These are phyloP conservation scores for Leucophora obtusa DNA, from an alignment of 2,888 invertebrate species.

Conservation along the genomic window DNA sequence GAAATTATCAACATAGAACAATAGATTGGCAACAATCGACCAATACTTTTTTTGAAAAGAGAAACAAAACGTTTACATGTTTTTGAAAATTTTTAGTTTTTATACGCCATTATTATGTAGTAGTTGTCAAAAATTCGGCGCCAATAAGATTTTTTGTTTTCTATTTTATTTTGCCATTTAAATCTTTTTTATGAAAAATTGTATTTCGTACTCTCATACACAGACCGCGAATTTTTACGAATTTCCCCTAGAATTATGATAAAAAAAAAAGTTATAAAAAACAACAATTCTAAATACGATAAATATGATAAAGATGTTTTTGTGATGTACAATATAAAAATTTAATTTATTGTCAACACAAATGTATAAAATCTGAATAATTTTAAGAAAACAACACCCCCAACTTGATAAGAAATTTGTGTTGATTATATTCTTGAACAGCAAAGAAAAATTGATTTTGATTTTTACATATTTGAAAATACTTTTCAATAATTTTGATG, in stretches of 20 bases:
- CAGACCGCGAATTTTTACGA: background rate
- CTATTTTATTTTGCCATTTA: background rate
- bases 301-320: slow-evolving; percentile 19
- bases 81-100: slow-evolving; percentile 54
- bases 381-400: background rate
- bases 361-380: background rate
- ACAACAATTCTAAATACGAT: background rate
- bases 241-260: slow-evolving; percentile 21
- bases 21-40: slow-evolving; percentile 30
- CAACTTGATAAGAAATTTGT: background rate
- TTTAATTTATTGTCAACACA: slow-evolving; percentile 25
- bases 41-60: background rate
- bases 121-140: slow-evolving; percentile 35
- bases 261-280: background rate
- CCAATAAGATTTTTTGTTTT: slow-evolving; percentile 26
- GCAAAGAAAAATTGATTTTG: no score
- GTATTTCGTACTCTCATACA: background rate
- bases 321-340: background rate
- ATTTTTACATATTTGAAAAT: no score
- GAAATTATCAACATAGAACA: slow-evolving; percentile 18
- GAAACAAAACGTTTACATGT: background rate
- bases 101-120: background rate
- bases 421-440: background rate
- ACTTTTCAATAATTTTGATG: no score
- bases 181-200: background rate